phyloP scores from a whole-genome alignment of 2,113 vertebrate species.

The Diadophis punctatus region DNA sequence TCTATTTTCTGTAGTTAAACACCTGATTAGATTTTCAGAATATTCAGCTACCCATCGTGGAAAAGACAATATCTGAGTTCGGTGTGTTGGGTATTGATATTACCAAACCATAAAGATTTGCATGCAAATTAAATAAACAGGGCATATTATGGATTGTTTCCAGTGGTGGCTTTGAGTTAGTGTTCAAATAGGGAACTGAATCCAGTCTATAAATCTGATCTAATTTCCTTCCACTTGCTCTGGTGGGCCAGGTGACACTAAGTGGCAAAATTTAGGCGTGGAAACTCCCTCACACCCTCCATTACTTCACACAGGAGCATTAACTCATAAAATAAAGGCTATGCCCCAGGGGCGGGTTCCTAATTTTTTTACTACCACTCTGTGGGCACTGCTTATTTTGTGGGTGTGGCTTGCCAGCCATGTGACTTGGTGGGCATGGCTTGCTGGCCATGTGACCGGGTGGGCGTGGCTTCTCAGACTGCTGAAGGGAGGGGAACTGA shows the following conservation, averaged over 20 bases:
- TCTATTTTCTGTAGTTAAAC: constrained; percentile 24
- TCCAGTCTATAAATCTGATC: background rate
- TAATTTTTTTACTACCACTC: no score
- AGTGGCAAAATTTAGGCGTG: background rate
- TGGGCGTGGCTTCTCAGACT: no score
- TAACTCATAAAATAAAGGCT: background rate
- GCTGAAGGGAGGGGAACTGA: no score
- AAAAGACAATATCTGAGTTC: background rate
- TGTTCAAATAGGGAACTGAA: background rate
- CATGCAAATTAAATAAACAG: background rate
- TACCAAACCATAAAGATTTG: background rate
- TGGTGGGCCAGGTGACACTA: background rate
- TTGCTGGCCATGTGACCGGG: no score
- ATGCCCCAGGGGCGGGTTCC: no score
- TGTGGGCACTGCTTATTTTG: no score
- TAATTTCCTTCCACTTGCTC: background rate
- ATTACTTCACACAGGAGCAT: background rate
- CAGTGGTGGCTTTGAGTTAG: background rate
- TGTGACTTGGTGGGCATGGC: no score
- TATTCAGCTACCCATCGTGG: constrained; percentile 14
- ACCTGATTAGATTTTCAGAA: constrained; percentile 31
- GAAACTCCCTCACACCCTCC: background rate
- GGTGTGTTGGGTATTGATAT: constrained; percentile 18
- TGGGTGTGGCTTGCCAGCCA: no score
- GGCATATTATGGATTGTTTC: background rate